Percentiles rank a stretch among this genome's conserved stretches.
Evolutionary conservation across 2,797 vertebrate species (phyloP).

Genomic region (Etheostoma nigrum): DNA sequence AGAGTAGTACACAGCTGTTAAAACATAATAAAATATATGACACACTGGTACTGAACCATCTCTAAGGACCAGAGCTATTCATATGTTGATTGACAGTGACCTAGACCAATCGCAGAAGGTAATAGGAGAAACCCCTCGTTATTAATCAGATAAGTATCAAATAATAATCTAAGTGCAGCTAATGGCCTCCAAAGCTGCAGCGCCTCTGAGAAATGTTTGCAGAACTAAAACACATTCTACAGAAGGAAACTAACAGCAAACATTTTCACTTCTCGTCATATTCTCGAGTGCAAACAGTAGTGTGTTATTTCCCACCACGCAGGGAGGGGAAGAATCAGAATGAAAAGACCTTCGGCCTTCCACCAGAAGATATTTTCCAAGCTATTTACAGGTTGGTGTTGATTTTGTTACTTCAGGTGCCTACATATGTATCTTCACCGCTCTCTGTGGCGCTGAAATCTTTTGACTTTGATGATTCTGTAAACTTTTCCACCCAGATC

Average conservation of each 20-base stretch:
- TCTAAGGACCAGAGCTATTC: no score
- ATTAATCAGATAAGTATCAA: no score
- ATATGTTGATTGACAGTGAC: neutral
- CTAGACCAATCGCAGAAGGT: no score
- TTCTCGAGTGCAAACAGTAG: fast-evolving
- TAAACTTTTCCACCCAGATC: constrained; percentile 60
- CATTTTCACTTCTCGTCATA: neutral
- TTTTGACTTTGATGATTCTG: neutral
- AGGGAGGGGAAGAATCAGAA: constrained; percentile 87
- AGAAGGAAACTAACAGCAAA: neutral
- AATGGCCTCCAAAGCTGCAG: no score
- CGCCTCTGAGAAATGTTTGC: neutral
- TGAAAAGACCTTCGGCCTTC: constrained; percentile 82
- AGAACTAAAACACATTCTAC: neutral
- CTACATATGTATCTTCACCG: neutral
- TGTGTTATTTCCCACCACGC: constrained; percentile 9
- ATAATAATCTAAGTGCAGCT: no score
- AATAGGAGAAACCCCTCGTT: neutral
- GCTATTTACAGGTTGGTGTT: constrained; percentile 81
- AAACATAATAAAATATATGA: no score
- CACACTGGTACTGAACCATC: no score
- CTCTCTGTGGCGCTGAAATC: neutral
- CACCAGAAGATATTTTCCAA: constrained; percentile 79
- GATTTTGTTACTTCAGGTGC: neutral
- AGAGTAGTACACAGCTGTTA: no score